Conservation (phyloP, 1,140 invertebrate species). For the Drosophila chauvacae region DNA sequence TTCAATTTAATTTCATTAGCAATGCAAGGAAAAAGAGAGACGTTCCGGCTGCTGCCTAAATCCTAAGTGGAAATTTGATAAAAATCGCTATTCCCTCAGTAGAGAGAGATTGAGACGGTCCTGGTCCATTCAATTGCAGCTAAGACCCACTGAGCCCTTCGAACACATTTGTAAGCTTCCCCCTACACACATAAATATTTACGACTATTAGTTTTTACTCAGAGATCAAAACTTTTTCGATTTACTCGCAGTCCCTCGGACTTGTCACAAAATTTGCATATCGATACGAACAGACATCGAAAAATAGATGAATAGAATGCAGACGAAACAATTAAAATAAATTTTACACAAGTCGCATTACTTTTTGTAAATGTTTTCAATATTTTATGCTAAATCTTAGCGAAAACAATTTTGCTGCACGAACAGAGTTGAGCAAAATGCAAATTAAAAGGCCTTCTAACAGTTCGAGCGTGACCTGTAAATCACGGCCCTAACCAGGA, state of each 20-base stretch:
- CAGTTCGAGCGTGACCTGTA: slow-evolving; percentile 47
- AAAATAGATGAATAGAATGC: slow-evolving; percentile 6
- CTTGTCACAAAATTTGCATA: slow-evolving; percentile 64
- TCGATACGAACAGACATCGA: slow-evolving; percentile 50
- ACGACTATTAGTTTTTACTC: slow-evolving; percentile 76
- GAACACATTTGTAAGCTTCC: slow-evolving; percentile 57
- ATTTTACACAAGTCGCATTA: slow-evolving; percentile 58
- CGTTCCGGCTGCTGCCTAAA: slow-evolving; percentile 14
- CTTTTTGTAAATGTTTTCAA: slow-evolving; percentile 67
- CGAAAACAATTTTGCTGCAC: slow-evolving; percentile 74
- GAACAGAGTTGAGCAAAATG: slow-evolving; percentile 72
- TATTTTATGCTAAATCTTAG: slow-evolving; percentile 76
- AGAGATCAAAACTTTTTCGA: slow-evolving; percentile 74
- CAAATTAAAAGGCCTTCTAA: slow-evolving; percentile 54
- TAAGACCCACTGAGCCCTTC: slow-evolving; percentile 54
- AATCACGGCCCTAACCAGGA: slow-evolving; percentile 33
- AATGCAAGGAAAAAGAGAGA: slow-evolving; percentile 44
- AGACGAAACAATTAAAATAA: slow-evolving; percentile 74
- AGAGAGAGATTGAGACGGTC: slow-evolving; percentile 42
- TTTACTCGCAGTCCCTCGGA: slow-evolving; percentile 42
- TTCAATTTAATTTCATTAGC: slow-evolving; percentile 76
- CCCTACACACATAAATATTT: slow-evolving; percentile 72
- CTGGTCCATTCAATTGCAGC: slow-evolving; percentile 39
- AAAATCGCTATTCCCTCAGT: slow-evolving; percentile 37
- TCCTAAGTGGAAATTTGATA: slow-evolving; percentile 57